These are phyloP conservation scores for Pinna nobilis DNA, from an alignment of 1,140 invertebrate genomes.

Conservation along the genomic window DNA sequence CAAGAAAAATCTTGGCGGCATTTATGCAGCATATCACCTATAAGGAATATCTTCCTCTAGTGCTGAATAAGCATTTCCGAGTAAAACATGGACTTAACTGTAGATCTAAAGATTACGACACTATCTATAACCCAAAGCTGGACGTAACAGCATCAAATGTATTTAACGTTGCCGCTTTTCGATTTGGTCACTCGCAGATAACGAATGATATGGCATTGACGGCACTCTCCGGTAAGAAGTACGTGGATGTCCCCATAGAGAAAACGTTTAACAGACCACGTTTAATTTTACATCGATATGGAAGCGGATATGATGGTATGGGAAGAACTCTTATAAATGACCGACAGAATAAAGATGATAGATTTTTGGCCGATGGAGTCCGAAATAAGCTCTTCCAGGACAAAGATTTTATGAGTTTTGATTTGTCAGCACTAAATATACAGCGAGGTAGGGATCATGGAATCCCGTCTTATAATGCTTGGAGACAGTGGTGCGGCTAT, in stretches of 20 bases:
- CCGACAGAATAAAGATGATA: slow-evolving; percentile 30
- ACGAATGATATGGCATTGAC: slow-evolving; percentile 84
- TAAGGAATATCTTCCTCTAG: slow-evolving; percentile 88
- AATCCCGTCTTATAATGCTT: slow-evolving; percentile 76
- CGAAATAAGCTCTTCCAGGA: slow-evolving; percentile 78
- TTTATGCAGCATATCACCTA: slow-evolving; percentile 88
- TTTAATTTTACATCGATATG: slow-evolving; percentile 17
- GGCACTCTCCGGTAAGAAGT: slow-evolving; percentile 80
- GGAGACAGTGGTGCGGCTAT: slow-evolving; percentile 51
- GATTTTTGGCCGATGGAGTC: slow-evolving; percentile 79
- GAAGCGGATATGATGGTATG: slow-evolving; percentile 18
- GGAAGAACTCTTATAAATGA: slow-evolving; percentile 5
- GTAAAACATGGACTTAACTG: slow-evolving; percentile 70
- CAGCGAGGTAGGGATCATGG: slow-evolving; percentile 90
- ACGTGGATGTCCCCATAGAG: slow-evolving; percentile 69
- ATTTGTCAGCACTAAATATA: slow-evolving; percentile 78
- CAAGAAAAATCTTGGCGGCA: slow-evolving; percentile 85
- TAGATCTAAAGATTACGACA: slow-evolving; percentile 79
- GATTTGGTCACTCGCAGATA: slow-evolving; percentile 77
- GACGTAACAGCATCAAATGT: slow-evolving; percentile 88
- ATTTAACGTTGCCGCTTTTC: slow-evolving; percentile 75
- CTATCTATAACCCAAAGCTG: slow-evolving; percentile 83
- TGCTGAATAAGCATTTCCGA: slow-evolving; percentile 79
- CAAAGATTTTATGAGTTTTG: slow-evolving; percentile 37
- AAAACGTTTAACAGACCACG: slow-evolving; percentile 38